Conservation (phyloP, 2,888 invertebrate genomes). For the Pantelozetes paolii region DNA sequence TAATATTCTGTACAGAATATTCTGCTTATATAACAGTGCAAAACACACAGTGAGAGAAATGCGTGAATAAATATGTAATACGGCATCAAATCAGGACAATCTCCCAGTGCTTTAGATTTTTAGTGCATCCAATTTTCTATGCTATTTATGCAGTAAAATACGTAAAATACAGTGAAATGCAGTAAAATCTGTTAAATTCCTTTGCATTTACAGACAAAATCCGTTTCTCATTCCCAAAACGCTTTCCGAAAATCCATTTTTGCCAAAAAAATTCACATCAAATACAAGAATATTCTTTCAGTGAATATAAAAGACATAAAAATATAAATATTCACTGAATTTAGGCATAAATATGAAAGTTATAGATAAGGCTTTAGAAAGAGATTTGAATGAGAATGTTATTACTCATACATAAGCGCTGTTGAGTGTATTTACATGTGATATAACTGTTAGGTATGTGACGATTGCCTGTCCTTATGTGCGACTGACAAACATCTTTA, state of each 20-base stretch:
- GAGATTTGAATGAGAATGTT: not conserved
- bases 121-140: constrained; percentile 26
- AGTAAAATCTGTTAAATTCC: constrained; percentile 33
- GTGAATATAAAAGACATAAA: not conserved
- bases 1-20: not conserved
- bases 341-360: constrained; percentile 10
- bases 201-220: constrained; percentile 34
- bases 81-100: constrained; percentile 35
- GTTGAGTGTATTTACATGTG: constrained; percentile 16
- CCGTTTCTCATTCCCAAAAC: constrained; percentile 32
- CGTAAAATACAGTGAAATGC: no score
- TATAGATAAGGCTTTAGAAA: constrained; percentile 18
- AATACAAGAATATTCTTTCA: not conserved
- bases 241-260: constrained; percentile 14
- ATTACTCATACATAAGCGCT: constrained; percentile 1
- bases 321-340: constrained; percentile 42
- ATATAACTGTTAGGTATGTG: not conserved
- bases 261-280: constrained; percentile 30
- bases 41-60: not conserved
- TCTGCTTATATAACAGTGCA: not conserved
- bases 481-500: no score
- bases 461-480: not conserved
- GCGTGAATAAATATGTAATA: constrained; percentile 36
- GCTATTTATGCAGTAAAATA: constrained; percentile 31
- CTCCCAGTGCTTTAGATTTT: constrained; percentile 18